These are phyloP conservation scores for Lordiphosa fenestrarum DNA, from an alignment of 2,888 invertebrate species.

Conservation along the genomic window DNA sequence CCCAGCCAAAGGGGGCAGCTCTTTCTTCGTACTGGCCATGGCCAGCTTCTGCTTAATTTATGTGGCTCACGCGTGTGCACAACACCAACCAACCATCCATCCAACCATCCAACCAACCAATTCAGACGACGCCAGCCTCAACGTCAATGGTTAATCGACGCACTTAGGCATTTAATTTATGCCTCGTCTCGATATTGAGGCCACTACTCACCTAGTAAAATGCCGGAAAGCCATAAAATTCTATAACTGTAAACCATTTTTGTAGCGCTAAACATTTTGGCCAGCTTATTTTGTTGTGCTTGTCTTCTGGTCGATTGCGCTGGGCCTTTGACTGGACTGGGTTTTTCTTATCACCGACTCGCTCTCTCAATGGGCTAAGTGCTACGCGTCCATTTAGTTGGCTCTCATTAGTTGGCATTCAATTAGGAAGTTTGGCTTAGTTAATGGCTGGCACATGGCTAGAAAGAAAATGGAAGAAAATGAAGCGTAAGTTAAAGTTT, in stretches of 20 bases:
- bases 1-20: too few relatives aligned
- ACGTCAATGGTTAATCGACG: conserved; percentile 58
- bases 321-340: conserved; percentile 25
- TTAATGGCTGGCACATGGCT: conserved; percentile 70
- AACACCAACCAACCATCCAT: conserved; percentile 9
- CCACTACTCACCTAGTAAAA: conserved; percentile 76
- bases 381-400: conserved; percentile 67
- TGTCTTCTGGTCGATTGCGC: conserved; percentile 19
- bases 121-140: conserved; percentile 33
- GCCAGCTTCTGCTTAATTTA: conserved; percentile 40
- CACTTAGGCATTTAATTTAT: conserved; percentile 64
- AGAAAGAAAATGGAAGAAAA: conserved; percentile 28
- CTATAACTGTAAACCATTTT: conserved; percentile 79
- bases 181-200: conserved; percentile 19
- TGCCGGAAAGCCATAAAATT: conserved; percentile 79
- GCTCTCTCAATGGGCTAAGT: conserved; percentile 32
- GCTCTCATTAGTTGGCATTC: conserved; percentile 42
- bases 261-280: conserved; percentile 72
- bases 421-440: conserved; percentile 63
- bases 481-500: background rate
- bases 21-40: conserved; percentile 13
- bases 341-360: conserved; percentile 36
- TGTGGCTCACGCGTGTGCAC: conserved; percentile 59
- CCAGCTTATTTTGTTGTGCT: conserved; percentile 28
- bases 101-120: conserved; percentile 11